phyloP scores from a whole-genome alignment of 2,113 vertebrate species.

The Gavia stellata region DNA sequence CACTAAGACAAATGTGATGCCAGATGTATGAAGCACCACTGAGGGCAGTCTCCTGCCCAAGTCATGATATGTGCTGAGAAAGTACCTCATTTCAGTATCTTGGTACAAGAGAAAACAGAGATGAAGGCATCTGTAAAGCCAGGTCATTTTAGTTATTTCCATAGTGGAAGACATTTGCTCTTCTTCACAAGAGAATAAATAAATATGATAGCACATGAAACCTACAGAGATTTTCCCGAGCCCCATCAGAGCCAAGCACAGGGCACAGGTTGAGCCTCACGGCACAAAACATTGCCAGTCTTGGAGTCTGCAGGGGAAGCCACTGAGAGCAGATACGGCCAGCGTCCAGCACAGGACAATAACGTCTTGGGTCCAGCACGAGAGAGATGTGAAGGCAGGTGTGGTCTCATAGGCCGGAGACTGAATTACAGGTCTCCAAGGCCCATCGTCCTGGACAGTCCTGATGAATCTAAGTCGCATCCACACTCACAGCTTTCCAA shows the following conservation, averaged over 20 bases:
- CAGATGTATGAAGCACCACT: neutral
- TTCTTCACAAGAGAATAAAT: neutral
- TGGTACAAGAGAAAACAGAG: neutral
- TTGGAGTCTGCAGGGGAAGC: neutral
- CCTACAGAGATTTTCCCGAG: neutral
- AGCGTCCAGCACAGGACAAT: accelerated
- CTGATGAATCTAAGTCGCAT: neutral
- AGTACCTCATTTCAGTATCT: neutral
- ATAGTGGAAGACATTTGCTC: neutral
- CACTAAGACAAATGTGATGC: neutral
- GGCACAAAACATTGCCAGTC: neutral
- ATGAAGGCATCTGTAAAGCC: neutral
- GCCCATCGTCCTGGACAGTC: neutral
- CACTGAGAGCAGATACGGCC: too few species aligned
- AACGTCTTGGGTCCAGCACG: neutral
- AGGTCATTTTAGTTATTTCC: neutral
- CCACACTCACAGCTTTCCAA: neutral
- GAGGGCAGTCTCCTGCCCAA: neutral
- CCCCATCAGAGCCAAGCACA: neutral
- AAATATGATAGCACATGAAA: neutral
- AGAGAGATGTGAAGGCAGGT: neutral
- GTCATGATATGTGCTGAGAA: neutral
- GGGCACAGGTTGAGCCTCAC: neutral
- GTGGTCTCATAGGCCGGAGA: neutral
- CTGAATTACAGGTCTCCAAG: neutral